Percentiles rank a stretch among this genome's conserved stretches.
These are phyloP conservation scores for Parascotia fuliginaria DNA, from an alignment of 2,888 invertebrate genomes.

Conservation along the genomic window DNA sequence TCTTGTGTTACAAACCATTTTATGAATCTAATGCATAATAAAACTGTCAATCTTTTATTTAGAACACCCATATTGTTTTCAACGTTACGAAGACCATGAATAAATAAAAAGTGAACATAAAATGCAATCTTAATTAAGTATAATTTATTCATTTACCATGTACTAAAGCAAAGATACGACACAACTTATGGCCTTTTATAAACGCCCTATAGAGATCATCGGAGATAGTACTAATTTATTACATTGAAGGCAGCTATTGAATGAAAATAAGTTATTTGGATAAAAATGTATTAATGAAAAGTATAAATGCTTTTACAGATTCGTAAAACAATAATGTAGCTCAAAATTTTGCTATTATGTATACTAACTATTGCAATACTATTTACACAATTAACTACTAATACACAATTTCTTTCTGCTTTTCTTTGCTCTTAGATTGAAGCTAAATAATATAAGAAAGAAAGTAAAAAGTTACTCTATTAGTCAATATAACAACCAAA, in stretches of 20 bases:
- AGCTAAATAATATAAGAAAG: too few relatives aligned
- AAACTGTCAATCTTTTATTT: not conserved
- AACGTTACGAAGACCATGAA: not conserved
- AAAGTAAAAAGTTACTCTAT: too few relatives aligned
- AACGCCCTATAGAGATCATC: slow-evolving; percentile 51
- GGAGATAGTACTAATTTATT: slow-evolving; percentile 36
- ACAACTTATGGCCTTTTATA: slow-evolving; percentile 56
- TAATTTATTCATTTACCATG: slow-evolving; percentile 43
- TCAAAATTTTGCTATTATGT: too few relatives aligned
- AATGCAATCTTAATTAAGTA: slow-evolving; percentile 46
- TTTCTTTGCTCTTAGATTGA: too few relatives aligned
- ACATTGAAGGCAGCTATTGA: slow-evolving; percentile 16
- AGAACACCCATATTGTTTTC: not conserved
- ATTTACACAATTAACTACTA: too few relatives aligned
- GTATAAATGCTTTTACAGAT: too few relatives aligned
- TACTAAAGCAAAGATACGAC: slow-evolving; percentile 54
- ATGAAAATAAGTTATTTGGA: slow-evolving; percentile 26
- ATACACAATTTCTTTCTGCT: too few relatives aligned
- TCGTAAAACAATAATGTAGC: too few relatives aligned
- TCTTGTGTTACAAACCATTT: too few relatives aligned
- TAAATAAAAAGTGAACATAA: slow-evolving; percentile 2
- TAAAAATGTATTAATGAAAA: too few relatives aligned
- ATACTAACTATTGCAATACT: too few relatives aligned
- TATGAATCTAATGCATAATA: not conserved
- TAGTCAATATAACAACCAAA: too few relatives aligned